Conservation (phyloP, 2,113 vertebrate species). For the Mirounga angustirostris region DNA sequence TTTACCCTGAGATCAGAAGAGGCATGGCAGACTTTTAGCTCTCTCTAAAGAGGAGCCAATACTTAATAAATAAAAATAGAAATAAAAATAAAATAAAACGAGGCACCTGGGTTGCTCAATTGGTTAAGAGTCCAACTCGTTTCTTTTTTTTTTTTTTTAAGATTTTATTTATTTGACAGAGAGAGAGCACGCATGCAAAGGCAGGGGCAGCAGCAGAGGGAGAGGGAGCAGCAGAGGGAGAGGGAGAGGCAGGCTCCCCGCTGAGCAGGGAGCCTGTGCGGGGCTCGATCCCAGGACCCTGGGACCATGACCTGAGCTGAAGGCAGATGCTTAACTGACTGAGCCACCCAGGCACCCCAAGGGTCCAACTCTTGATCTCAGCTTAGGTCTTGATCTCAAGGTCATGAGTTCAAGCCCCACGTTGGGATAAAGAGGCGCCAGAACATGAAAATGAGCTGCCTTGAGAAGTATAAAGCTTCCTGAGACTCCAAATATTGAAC, state of each 20-base stretch:
- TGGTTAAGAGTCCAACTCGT: not conserved
- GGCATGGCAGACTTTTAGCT: not conserved
- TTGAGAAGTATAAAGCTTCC: not conserved
- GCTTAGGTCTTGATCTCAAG: not conserved
- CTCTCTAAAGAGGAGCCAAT: not conserved
- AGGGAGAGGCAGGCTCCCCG: not conserved
- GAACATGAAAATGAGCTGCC: not conserved
- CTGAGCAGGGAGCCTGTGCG: not conserved
- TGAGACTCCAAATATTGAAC: not conserved
- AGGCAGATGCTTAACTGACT: not conserved
- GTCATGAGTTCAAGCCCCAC: not conserved
- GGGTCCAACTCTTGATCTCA: not conserved
- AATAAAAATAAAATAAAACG: not conserved
- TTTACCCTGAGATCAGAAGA: not conserved
- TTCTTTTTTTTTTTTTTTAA: not conserved
- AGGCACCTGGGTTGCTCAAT: not conserved
- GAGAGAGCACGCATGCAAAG: not conserved
- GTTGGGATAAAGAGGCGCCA: not conserved
- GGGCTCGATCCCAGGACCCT: not conserved
- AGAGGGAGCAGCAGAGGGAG: no score
- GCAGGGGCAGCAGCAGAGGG: not conserved
- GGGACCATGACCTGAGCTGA: not conserved
- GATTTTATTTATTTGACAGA: not conserved
- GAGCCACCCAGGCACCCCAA: not conserved
- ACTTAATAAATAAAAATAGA: not conserved